phyloP scores from a whole-genome alignment of 2,888 invertebrate species.

The Folsomia candida region DNA sequence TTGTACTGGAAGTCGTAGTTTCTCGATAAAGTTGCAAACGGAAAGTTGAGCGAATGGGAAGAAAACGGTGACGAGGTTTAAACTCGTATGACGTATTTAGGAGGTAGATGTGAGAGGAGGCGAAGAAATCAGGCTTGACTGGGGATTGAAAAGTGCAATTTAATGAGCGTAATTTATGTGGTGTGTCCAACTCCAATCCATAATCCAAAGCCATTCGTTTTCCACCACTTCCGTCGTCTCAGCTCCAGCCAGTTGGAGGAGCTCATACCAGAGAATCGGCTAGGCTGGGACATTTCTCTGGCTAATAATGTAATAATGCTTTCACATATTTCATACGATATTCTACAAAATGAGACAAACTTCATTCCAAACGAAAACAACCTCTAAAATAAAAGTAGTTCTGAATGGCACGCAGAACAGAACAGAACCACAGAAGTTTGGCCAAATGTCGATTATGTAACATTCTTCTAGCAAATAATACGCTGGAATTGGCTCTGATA shows the following conservation, averaged over 20 bases:
- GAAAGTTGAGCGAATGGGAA: too few species aligned
- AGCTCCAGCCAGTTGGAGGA: background rate
- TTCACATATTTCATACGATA: background rate
- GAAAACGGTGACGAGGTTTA: too few species aligned
- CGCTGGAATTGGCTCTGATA: too few species aligned
- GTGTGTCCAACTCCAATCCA: background rate
- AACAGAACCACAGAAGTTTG: background rate
- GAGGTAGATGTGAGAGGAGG: too few species aligned
- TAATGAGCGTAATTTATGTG: conserved; percentile 5
- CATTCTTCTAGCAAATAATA: too few species aligned
- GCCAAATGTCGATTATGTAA: background rate
- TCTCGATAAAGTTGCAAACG: too few species aligned
- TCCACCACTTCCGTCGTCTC: background rate
- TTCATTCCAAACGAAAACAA: background rate
- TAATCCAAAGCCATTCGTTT: background rate
- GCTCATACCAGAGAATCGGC: too few species aligned
- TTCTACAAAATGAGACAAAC: background rate
- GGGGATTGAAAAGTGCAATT: background rate
- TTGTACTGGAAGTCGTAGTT: too few species aligned
- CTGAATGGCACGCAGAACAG: background rate
- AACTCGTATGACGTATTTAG: too few species aligned
- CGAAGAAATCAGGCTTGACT: background rate
- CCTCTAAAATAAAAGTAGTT: background rate
- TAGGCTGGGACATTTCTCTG: too few species aligned
- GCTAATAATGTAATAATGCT: background rate